Evolutionary conservation across 2,888 invertebrate species (phyloP), one percentile per base, ranked within the genome.

Genomic region (Trachelus troglodyta): DNA sequence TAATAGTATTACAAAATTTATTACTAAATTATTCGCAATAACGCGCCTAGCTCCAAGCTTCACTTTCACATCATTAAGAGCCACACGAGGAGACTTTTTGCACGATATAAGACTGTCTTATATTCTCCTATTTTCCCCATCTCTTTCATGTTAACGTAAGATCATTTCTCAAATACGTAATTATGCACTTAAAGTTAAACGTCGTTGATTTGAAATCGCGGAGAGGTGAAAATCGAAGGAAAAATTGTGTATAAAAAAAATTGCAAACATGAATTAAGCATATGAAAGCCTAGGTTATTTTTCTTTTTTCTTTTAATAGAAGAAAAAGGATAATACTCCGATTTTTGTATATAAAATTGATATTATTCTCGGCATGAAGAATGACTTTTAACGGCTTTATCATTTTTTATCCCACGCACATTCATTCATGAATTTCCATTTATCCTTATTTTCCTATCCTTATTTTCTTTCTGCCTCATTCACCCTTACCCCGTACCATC

Each of bases 261-360:
- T 56, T 23, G 9, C 23, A 56, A 56, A 56, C 56, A 56, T 56
- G 56, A 56, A 56, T 9, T 23, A 56, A 56, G 56, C 56, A 23
- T 23, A 56, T 23, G 9, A 56, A 2, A 56, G 23, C 23, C 23
- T 56, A 56, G 23, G 9, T 56, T 40, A 15, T 75, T 76, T 68
- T 80, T 73, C 78, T 79, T 79, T 75, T 80, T 83, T 81, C 75
- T 82, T 87, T 84, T 85, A 37, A 37, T 9, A 86, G 84, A 85
- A 79, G 80, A 82, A 83, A 86, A 86, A 84, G 83, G 88, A 89
- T 88, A 90, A 90, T 89, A 89, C 89, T 89, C 90, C 83, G 84
- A 33, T 83, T 83, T 84, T 85, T 87, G 85, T 86, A 87, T 82
- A 88, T 82, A 83, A 75, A 75, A 82, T 75, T 77, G 71, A 71